phyloP scores from a whole-genome alignment of 2,113 vertebrate species.

The Tricholaema leucomelas region DNA sequence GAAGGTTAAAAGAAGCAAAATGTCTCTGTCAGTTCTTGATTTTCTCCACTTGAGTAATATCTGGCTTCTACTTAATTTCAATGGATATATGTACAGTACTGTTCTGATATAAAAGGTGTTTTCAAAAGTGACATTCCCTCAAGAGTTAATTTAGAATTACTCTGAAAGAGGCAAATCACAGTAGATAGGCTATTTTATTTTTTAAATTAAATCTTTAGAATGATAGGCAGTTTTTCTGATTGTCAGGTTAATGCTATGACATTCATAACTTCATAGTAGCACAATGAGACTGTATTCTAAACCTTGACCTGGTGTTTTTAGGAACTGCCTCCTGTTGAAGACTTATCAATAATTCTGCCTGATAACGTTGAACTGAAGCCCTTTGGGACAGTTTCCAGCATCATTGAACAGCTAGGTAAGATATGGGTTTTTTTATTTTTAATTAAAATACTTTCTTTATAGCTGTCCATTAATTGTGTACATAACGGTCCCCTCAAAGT shows the following conservation, averaged over 20 bases:
- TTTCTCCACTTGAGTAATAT: background rate
- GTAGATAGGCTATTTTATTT: background rate
- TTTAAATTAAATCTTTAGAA: background rate
- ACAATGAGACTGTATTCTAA: background rate
- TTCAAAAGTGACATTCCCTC: background rate
- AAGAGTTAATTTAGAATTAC: background rate
- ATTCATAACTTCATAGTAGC: no score
- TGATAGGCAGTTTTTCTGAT: background rate
- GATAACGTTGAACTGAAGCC: conserved; percentile 82
- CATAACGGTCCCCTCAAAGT: background rate
- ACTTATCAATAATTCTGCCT: conserved; percentile 79
- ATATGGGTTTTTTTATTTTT: background rate
- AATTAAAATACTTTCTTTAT: background rate
- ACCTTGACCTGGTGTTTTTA: conserved; percentile 54
- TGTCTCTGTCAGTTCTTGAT: background rate
- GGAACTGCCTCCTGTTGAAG: conserved; percentile 87
- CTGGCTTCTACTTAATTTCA: background rate
- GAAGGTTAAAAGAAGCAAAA: background rate
- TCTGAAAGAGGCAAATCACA: background rate
- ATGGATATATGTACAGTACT: background rate
- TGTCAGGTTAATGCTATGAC: no score
- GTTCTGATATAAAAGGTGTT: background rate
- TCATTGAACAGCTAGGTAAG: conserved; percentile 86
- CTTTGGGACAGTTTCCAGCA: conserved; percentile 85
- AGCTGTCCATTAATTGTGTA: background rate